Conservation (phyloP, 2,797 vertebrate species). For the Phrynocephalus vlangalii region DNA sequence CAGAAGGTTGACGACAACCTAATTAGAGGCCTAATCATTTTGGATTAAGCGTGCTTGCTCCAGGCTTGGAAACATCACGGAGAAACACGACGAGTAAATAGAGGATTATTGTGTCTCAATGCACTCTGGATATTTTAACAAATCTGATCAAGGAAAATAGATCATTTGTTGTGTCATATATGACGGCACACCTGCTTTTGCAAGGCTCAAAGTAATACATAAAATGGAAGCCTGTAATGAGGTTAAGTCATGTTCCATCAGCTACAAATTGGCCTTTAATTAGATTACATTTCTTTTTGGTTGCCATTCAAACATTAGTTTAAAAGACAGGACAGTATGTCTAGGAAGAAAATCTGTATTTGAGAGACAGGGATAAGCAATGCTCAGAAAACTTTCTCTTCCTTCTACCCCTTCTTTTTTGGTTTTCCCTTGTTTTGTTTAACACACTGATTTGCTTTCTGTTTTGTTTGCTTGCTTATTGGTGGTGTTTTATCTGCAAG, state of each 20-base stretch:
- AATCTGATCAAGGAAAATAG: slow-evolving; percentile 7
- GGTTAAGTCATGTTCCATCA: slow-evolving; percentile 11
- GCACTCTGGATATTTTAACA: not conserved
- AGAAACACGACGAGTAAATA: not conserved
- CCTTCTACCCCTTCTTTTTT: too few species aligned
- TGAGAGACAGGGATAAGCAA: not conserved
- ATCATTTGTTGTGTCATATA: not conserved
- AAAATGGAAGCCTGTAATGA: slow-evolving; percentile 15
- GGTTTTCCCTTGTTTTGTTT: too few species aligned
- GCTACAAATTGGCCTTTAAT: slow-evolving; percentile 26
- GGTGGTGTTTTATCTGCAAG: too few species aligned
- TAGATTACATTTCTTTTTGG: slow-evolving; percentile 34
- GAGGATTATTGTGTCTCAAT: slow-evolving; percentile 9
- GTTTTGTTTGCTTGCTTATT: too few species aligned
- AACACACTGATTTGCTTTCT: too few species aligned
- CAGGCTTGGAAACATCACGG: slow-evolving; percentile 24
- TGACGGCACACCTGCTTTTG: slow-evolving; percentile 12
- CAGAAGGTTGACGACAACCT: slow-evolving; percentile 31
- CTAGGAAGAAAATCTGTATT: slow-evolving; percentile 37
- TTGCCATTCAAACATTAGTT: slow-evolving; percentile 27
- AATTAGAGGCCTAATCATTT: slow-evolving; percentile 42
- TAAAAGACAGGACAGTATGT: slow-evolving; percentile 36
- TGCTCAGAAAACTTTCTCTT: too few species aligned
- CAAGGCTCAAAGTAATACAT: not conserved
- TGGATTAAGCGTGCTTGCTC: slow-evolving; percentile 3